Percentiles rank a stretch among this genome's conserved stretches.
Evolutionary conservation across 1,140 invertebrate genomes (phyloP).

Genomic region (Spodoptera litura): DNA sequence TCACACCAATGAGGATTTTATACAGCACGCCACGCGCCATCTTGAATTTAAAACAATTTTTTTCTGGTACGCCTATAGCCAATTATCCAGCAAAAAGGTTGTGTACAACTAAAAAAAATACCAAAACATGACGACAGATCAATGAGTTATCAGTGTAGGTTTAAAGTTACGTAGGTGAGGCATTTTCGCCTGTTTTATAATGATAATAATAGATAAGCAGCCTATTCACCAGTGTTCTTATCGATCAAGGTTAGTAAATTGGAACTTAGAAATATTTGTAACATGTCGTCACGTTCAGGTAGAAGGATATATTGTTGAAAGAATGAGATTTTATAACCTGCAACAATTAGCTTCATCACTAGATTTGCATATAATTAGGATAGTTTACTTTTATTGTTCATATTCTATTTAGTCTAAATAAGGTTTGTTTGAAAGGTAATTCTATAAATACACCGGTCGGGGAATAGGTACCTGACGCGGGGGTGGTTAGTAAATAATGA

Average conservation of each 20-base stretch:
- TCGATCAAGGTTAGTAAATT: constrained; percentile 24
- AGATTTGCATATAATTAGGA: too few relatives aligned
- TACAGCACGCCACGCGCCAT: not conserved
- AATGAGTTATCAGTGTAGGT: constrained; percentile 5
- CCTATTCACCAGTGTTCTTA: not conserved
- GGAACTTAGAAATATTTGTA: not conserved
- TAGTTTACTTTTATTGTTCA: not conserved
- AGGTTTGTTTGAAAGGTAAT: too few relatives aligned
- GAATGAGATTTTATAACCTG: not conserved
- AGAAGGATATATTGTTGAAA: too few relatives aligned
- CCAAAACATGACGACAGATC: not conserved
- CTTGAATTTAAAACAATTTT: not conserved
- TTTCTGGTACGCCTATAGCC: not conserved
- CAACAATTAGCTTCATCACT: too few relatives aligned
- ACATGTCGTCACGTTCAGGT: not conserved
- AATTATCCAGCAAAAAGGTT: not conserved
- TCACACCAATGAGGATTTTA: not conserved
- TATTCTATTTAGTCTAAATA: too few relatives aligned
- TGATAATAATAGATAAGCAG: not conserved
- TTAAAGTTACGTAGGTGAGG: not conserved
- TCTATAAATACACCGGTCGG: too few relatives aligned
- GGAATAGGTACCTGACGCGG: too few relatives aligned
- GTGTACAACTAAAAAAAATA: not conserved
- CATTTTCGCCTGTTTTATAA: not conserved
- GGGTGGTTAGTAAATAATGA: too few relatives aligned